A percentile compares a stretch with the other conserved stretches of the same genome.
These are phyloP conservation scores for Charadrius vociferus DNA, from an alignment of 2,113 vertebrate genomes.

Conservation along the genomic window DNA sequence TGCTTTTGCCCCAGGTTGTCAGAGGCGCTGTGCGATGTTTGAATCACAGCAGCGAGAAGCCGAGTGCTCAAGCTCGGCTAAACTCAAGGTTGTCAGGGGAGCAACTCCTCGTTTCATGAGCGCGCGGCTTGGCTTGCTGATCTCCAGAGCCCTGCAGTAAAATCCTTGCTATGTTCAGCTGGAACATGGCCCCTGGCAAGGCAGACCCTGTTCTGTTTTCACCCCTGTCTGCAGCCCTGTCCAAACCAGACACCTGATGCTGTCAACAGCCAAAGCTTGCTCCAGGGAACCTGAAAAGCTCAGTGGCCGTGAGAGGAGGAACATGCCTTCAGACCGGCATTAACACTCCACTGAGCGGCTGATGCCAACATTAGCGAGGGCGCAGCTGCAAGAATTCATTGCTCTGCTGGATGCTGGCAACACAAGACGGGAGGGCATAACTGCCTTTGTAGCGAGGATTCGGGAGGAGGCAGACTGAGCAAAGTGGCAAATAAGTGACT, in stretches of 20 bases:
- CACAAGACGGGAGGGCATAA: not conserved
- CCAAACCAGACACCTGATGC: not conserved
- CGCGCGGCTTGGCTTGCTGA: accelerated
- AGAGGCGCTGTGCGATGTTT: not conserved
- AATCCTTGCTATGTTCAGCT: not conserved
- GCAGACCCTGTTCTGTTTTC: not conserved
- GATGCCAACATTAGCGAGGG: slow-evolving; percentile 10
- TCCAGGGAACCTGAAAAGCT: slow-evolving; percentile 42
- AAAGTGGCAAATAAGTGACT: not conserved
- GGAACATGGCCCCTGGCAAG: not conserved
- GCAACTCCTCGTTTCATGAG: not conserved
- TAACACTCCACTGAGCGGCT: not conserved
- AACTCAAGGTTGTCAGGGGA: not conserved
- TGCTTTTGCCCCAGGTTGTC: not conserved
- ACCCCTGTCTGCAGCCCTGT: not conserved
- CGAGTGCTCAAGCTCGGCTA: not conserved
- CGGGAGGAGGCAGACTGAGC: not conserved
- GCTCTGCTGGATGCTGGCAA: slow-evolving; percentile 52
- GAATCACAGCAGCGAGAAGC: not conserved
- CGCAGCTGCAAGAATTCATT: slow-evolving; percentile 50
- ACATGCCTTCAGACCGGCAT: slow-evolving; percentile 45
- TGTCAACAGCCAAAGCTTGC: slow-evolving; percentile 22
- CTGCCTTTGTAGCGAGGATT: not conserved
- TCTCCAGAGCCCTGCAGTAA: not conserved
- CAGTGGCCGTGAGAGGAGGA: slow-evolving; percentile 14